Evolutionary conservation across 2,888 invertebrate genomes (phyloP), one percentile per base, ranked within the genome.

Genomic region (Drosophila borealis): DNA sequence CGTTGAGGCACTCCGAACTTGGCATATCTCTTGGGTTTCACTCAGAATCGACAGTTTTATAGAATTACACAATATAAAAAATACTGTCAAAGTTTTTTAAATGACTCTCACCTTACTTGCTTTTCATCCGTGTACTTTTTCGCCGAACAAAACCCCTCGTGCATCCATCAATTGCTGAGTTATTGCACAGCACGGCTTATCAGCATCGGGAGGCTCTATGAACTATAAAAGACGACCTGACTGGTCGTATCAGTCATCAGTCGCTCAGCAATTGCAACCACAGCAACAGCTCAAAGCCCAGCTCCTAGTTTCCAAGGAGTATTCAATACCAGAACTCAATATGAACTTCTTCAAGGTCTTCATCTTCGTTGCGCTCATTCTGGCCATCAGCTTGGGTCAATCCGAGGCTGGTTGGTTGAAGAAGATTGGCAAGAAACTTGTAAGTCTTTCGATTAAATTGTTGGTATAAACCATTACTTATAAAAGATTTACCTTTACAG

Each of bases 321-420:
- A 34, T 0, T 4, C 29, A 42, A 29, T 2, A 10, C 33, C 3
- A 5, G 17, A 37, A 6, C 4, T 41, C 51, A 75, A 42, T 13
- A 89, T 89, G 86, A 86, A 86, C 72, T 87, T 87, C 51, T 14
- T 69, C 56, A 89, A 81, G 63, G 59, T 89, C 53, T 89, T 89
- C 49, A 49, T 90, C 17, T 80, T 83, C 2, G 53, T 85, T 5
- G 89, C 82, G 13, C 67, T 91, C 11, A 69, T 89, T n/a, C 53
- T 91, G 57, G 81, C 88, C 29, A 66, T 87, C 2, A 81, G 86
- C 42, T 37, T 84, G 54, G 84, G 81, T 13, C 87, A 89, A 73
- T 79, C 84, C n/a, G 81, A 91, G 41, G 88, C 89, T 19, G 89
- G 90, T 41, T 90, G 84, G 87, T 53, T 82, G n/a, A 88, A 81